A percentile compares a stretch with the other conserved stretches of the same genome.
Conservation (phyloP, 2,888 invertebrate genomes). For the Phengaris alcon region DNA sequence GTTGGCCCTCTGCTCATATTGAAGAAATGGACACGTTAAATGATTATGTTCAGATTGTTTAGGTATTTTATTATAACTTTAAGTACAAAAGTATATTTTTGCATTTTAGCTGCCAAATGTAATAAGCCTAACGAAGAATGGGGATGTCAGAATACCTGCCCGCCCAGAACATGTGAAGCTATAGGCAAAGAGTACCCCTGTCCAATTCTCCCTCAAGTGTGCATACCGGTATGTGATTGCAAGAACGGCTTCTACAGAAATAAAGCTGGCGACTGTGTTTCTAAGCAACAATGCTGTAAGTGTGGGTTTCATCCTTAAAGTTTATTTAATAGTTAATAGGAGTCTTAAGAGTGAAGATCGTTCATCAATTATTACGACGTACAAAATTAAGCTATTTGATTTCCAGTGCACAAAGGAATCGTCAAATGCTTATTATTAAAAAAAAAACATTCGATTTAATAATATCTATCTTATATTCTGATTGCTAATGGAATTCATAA, state of each 20-base stretch:
- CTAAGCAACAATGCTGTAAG: conserved; percentile 29
- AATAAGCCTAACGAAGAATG: conserved; percentile 30
- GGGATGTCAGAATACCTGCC: conserved; percentile 28
- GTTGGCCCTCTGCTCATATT: no score
- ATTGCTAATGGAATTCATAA: not conserved
- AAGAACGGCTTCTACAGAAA: conserved; percentile 31
- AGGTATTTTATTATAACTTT: no score
- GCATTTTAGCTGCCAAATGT: conserved; percentile 20
- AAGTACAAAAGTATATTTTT: not conserved
- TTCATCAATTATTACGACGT: no score
- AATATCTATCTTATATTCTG: not conserved
- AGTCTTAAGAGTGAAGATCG: no score
- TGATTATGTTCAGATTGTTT: no score
- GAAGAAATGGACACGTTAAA: no score
- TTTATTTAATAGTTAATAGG: no score
- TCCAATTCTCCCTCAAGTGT: conserved; percentile 17
- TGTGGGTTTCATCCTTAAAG: not conserved
- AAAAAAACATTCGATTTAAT: no score
- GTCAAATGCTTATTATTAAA: no score
- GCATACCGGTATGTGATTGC: conserved; percentile 31
- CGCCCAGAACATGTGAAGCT: conserved; percentile 29
- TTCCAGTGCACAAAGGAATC: no score
- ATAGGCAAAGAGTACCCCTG: conserved; percentile 25
- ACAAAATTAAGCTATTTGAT: no score
- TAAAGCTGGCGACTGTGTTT: conserved; percentile 32